phyloP scores from a whole-genome alignment of 2,888 invertebrate genomes.

The Heliconius cydno region DNA sequence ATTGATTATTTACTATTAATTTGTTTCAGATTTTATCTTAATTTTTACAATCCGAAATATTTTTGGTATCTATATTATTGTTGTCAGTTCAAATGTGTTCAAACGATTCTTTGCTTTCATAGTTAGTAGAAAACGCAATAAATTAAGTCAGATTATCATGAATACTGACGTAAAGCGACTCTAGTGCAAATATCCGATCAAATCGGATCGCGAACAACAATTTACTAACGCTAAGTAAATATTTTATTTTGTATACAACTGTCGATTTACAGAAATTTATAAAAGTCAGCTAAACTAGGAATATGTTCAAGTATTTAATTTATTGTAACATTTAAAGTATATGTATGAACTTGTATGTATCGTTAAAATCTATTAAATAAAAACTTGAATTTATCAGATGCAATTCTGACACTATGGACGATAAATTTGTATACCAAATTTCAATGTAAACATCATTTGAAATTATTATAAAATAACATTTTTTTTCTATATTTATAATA shows the following conservation, averaged over 20 bases:
- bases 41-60: neutral
- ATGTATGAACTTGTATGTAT: neutral
- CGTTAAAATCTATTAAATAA: neutral
- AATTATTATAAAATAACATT: neutral
- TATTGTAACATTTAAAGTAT: neutral
- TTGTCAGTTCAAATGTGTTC: slow-evolving; percentile 43
- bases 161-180: slow-evolving; percentile 41
- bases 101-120: slow-evolving; percentile 47
- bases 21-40: neutral
- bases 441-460: neutral
- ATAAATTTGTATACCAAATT: neutral
- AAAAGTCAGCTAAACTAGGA: slow-evolving; percentile 4
- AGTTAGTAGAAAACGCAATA: slow-evolving; percentile 50
- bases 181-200: slow-evolving; percentile 58
- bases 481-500: neutral
- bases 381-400: neutral
- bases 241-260: slow-evolving; percentile 24
- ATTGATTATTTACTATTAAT: neutral
- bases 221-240: slow-evolving; percentile 20
- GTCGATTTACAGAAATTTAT: slow-evolving; percentile 35
- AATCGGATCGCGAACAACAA: slow-evolving; percentile 54
- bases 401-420: neutral
- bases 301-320: neutral
- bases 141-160: slow-evolving; percentile 39
- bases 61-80: neutral